Percentiles rank a stretch among this genome's conserved stretches.
Conservation (phyloP, 1,140 invertebrate species). For the Macrotrachela quadricornifera region DNA sequence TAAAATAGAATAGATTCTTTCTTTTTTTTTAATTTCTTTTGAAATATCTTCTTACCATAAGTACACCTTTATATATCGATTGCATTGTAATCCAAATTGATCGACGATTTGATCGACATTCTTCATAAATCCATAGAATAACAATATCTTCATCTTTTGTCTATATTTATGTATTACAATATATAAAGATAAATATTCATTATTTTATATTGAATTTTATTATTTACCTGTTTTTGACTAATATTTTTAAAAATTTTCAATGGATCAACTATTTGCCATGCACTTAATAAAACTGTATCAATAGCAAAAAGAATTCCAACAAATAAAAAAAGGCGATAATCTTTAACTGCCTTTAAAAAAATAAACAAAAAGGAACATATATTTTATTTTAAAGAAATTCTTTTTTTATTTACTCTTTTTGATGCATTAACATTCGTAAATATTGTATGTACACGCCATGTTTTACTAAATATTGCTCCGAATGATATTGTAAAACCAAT, state of each 20-base stretch:
- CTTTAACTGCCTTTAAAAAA: conserved; percentile 63
- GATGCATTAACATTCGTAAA: conserved; percentile 92
- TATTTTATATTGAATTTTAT: too few relatives aligned
- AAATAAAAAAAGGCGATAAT: conserved; percentile 87
- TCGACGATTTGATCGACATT: conserved; percentile 9
- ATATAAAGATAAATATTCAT: too few relatives aligned
- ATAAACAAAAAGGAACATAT: neutral
- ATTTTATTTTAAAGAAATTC: neutral
- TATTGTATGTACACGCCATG: conserved; percentile 88
- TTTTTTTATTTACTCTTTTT: conserved; percentile 41
- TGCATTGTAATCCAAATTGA: conserved; percentile 8
- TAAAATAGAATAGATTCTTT: conserved; percentile 31
- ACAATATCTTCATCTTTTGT: neutral
- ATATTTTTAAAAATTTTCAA: conserved; percentile 47
- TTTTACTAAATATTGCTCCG: conserved; percentile 98
- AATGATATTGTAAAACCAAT: conserved; percentile 95
- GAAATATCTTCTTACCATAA: neutral
- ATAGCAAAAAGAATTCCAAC: conserved; percentile 69
- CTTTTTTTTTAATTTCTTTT: too few relatives aligned
- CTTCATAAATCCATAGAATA: conserved; percentile 1
- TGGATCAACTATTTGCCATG: conserved; percentile 89
- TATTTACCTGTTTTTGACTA: neutral
- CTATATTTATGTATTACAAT: neutral
- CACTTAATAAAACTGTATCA: conserved; percentile 79
- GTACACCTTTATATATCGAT: neutral